These are phyloP conservation scores for Ypsolopha scabrella DNA, from an alignment of 2,888 invertebrate genomes.

Conservation along the genomic window DNA sequence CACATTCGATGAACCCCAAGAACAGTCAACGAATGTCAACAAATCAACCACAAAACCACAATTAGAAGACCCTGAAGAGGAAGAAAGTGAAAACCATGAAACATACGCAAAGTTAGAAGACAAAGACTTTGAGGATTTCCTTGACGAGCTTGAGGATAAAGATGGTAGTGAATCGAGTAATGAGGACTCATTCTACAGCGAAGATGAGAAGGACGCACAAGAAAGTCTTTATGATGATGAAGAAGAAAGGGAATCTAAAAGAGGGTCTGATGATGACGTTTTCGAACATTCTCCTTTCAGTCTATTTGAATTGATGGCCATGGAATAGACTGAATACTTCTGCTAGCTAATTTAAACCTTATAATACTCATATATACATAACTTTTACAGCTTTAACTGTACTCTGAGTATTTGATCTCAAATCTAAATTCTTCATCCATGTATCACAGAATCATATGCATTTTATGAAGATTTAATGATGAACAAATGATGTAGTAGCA, in stretches of 20 bases:
- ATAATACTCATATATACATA: neutral
- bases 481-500: slow-evolving; percentile 33
- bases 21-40: slow-evolving; percentile 13
- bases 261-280: neutral
- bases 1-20: slow-evolving; percentile 28
- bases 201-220: slow-evolving; percentile 23
- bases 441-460: neutral
- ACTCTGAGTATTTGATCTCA: slow-evolving; percentile 2
- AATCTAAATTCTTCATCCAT: neutral
- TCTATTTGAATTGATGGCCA: slow-evolving; percentile 55
- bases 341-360: neutral
- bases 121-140: slow-evolving; percentile 44
- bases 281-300: slow-evolving; percentile 27
- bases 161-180: slow-evolving; percentile 8
- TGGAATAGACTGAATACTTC: slow-evolving; percentile 39
- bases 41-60: slow-evolving; percentile 18
- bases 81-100: slow-evolving; percentile 32
- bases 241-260: slow-evolving; percentile 12
- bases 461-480: neutral
- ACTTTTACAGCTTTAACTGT: neutral
- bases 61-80: slow-evolving; percentile 14
- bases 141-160: slow-evolving; percentile 32
- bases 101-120: slow-evolving; percentile 29
- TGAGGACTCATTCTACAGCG: slow-evolving; percentile 11
- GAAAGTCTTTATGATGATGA: slow-evolving; percentile 13